Conservation (phyloP, 2,113 vertebrate genomes). For the Ia io region DNA sequence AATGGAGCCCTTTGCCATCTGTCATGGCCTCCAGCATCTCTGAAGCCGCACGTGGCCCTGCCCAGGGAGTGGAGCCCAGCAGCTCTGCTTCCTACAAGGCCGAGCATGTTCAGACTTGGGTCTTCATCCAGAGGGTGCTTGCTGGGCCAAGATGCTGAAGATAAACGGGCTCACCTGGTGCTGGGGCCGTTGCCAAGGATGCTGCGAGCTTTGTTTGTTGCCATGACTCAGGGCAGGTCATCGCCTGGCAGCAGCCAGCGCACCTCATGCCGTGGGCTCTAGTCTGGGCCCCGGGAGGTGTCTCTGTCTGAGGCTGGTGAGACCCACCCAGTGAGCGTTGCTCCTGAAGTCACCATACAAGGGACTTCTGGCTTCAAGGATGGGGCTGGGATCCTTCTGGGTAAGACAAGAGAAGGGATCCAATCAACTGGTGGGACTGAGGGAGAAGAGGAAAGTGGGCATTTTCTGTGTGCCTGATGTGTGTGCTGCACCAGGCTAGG, state of each 20-base stretch:
- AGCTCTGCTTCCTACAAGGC: background rate
- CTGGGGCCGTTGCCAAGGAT: background rate
- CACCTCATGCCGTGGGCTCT: background rate
- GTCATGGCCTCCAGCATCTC: background rate
- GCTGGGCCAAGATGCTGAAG: background rate
- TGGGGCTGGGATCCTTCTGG: background rate
- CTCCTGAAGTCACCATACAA: background rate
- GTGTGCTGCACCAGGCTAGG: background rate
- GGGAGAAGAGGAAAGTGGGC: background rate
- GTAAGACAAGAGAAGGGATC: background rate
- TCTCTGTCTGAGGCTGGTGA: background rate
- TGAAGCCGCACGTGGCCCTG: background rate
- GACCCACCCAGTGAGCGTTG: background rate
- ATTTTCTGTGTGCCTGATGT: background rate
- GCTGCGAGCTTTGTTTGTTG: background rate
- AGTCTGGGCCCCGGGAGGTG: background rate
- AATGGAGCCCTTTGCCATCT: background rate
- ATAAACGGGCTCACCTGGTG: background rate
- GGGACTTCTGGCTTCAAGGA: background rate
- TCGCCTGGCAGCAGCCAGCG: background rate
- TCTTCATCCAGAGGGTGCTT: background rate
- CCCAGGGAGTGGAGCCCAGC: background rate
- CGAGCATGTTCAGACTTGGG: conserved; percentile 36
- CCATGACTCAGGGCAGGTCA: conserved; percentile 1
- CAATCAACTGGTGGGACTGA: background rate